Conservation (phyloP, 1,140 invertebrate genomes). For the Epicauta chinensis region DNA sequence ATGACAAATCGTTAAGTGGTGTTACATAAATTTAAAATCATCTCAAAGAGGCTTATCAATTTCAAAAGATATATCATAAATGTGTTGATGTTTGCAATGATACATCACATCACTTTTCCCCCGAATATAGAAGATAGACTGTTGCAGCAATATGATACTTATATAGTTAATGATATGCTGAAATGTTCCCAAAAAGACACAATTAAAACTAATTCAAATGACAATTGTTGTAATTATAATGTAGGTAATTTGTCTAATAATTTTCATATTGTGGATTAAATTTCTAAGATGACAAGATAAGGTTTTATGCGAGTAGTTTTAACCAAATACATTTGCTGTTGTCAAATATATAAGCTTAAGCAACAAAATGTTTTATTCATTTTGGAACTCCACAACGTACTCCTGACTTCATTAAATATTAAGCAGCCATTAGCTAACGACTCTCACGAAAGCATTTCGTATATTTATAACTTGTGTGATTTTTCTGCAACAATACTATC, state of each 20-base stretch:
- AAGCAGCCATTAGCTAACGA: conserved; percentile 17
- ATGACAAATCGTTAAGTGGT: conserved; percentile 7
- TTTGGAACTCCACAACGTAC: conserved; percentile 13
- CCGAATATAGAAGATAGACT: no score
- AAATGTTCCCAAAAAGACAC: no score
- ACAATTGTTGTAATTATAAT: no score
- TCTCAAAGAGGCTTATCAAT: not conserved
- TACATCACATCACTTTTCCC: no score
- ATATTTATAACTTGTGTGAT: conserved; percentile 15
- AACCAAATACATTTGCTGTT: conserved; percentile 16
- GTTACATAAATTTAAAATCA: conserved; percentile 7
- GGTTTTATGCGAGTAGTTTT: conserved; percentile 10
- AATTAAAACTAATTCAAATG: no score
- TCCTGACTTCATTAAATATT: conserved; percentile 17
- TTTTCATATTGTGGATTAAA: not conserved
- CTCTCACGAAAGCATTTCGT: conserved; percentile 8
- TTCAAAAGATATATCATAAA: no score
- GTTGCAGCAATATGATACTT: no score
- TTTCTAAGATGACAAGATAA: conserved; percentile 10
- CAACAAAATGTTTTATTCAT: conserved; percentile 16
- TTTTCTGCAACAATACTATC: conserved; percentile 2
- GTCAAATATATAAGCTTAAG: conserved; percentile 16
- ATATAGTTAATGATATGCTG: no score
- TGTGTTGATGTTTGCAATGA: no score
- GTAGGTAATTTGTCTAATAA: no score